Evolutionary conservation across 2,113 vertebrate genomes (phyloP).

Genomic region (Cinclus cinclus): DNA sequence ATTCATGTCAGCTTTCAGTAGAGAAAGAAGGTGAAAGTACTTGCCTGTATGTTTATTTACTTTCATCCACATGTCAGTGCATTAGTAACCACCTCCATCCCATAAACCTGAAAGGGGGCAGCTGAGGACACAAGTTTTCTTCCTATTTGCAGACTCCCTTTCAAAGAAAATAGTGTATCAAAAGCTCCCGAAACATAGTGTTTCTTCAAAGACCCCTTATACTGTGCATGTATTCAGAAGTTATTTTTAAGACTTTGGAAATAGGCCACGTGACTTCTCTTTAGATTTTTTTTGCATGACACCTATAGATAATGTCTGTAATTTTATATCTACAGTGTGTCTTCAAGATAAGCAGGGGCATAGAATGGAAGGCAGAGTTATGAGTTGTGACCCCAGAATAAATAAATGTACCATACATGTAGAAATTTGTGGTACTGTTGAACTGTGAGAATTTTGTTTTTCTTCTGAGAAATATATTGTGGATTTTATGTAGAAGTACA

Average conservation of each 20-base stretch:
- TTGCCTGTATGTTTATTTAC: neutral
- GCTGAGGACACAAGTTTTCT: neutral
- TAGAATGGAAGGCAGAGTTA: neutral
- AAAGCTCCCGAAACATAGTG: neutral
- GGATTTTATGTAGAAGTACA: neutral
- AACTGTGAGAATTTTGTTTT: neutral
- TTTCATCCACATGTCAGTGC: neutral
- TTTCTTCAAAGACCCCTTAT: neutral
- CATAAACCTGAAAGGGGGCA: neutral
- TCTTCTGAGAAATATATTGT: neutral
- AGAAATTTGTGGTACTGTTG: neutral
- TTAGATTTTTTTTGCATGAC: neutral
- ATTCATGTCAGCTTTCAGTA: neutral
- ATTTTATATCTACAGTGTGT: neutral
- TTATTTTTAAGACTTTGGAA: neutral
- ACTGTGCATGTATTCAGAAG: neutral
- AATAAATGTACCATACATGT: neutral
- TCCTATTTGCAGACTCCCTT: neutral
- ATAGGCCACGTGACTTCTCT: neutral
- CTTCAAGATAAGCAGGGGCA: neutral
- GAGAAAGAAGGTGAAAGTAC: neutral
- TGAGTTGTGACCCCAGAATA: neutral
- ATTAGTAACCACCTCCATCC: neutral
- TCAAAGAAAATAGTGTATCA: neutral
- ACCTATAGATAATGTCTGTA: neutral